Conservation (phyloP, 2,888 invertebrate genomes). For the Sarcophaga rosellei region DNA sequence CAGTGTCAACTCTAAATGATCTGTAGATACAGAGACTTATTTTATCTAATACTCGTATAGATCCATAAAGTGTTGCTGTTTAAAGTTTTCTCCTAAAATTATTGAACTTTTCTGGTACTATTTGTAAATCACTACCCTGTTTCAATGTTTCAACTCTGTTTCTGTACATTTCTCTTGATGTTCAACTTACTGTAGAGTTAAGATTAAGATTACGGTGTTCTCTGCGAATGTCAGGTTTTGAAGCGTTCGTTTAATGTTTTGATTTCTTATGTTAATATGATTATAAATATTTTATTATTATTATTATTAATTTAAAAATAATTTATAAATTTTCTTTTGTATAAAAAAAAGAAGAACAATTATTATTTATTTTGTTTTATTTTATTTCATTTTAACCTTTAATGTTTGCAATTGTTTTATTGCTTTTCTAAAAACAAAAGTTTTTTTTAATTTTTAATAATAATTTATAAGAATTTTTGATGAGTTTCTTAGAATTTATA, state of each 20-base stretch:
- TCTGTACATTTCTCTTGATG: neutral
- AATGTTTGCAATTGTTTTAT: slow-evolving; percentile 38
- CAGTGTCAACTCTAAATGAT: too few species aligned
- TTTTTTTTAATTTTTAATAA: too few species aligned
- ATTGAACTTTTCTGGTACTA: too few species aligned
- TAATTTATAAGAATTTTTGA: too few species aligned
- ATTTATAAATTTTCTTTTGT: neutral
- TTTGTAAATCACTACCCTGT: neutral
- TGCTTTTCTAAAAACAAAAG: too few species aligned
- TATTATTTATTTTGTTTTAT: neutral
- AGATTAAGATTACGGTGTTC: neutral
- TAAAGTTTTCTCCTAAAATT: too few species aligned
- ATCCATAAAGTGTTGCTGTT: too few species aligned
- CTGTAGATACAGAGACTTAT: too few species aligned
- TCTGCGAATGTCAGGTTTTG: slow-evolving; percentile 15
- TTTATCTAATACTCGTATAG: too few species aligned
- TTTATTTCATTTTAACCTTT: slow-evolving; percentile 41
- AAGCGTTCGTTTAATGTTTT: neutral
- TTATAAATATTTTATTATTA: slow-evolving; percentile 14
- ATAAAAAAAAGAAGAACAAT: slow-evolving; percentile 37
- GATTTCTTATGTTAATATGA: slow-evolving; percentile 5
- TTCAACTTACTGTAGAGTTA: neutral
- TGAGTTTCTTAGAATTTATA: slow-evolving; percentile 44
- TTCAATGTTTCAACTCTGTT: neutral
- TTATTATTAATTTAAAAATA: neutral